phyloP scores from a whole-genome alignment of 2,113 vertebrate genomes.

The Pituophis catenifer region DNA sequence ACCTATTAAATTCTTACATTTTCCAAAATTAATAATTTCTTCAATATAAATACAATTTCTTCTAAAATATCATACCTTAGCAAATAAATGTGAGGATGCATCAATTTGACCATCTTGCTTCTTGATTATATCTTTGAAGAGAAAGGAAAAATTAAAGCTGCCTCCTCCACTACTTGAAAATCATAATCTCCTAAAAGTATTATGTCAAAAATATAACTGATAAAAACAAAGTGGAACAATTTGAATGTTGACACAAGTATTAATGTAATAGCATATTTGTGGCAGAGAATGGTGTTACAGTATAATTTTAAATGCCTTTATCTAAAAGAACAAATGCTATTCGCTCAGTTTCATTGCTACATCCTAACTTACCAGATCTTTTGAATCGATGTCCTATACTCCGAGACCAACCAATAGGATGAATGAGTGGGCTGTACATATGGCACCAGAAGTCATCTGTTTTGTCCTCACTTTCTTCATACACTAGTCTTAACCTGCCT shows the following conservation, averaged over 20 bases:
- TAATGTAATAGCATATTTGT: neutral
- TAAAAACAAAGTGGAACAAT: neutral
- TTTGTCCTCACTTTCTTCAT: conserved; percentile 93
- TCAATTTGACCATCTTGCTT: conserved; percentile 91
- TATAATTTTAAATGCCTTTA: neutral
- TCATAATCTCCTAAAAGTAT: neutral
- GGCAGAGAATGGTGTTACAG: neutral
- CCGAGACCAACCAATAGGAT: conserved; percentile 94
- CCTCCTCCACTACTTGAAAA: conserved; percentile 16
- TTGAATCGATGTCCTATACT: conserved; percentile 98
- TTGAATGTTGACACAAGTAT: neutral
- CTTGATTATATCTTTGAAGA: conserved; percentile 87
- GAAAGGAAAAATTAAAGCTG: conserved; percentile 45
- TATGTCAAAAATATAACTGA: neutral
- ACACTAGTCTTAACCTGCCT: conserved; percentile 88
- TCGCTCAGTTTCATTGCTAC: neutral
- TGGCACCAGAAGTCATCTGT: conserved; percentile 99
- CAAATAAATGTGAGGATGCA: conserved; percentile 87
- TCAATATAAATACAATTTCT: conserved; percentile 39
- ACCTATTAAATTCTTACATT: neutral
- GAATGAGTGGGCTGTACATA: conserved; percentile 96
- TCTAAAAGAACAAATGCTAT: neutral
- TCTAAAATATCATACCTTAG: conserved; percentile 81
- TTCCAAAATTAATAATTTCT: conserved; percentile 5
- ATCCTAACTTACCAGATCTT: conserved; percentile 82